Conservation (phyloP, 2,113 vertebrate genomes). For the Microtus oregoni region DNA sequence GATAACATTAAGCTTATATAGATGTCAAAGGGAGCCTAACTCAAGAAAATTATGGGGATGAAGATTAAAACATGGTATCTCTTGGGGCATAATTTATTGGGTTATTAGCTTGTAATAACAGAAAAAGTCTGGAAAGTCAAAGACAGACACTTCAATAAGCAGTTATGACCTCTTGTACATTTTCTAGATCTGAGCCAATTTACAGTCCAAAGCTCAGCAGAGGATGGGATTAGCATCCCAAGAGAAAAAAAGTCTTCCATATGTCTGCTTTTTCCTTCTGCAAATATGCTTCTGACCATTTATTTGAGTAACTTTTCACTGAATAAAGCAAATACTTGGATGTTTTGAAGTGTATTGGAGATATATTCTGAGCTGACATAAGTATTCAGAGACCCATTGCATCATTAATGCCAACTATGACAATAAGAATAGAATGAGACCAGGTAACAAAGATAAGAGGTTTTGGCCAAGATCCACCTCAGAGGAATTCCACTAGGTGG, state of each 20-base stretch:
- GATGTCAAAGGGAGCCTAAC: neutral
- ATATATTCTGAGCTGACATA: neutral
- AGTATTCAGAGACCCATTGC: neutral
- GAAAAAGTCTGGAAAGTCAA: constrained; percentile 7
- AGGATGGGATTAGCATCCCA: neutral
- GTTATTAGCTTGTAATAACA: neutral
- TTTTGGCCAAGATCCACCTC: neutral
- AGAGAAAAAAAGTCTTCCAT: neutral
- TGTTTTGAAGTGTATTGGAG: neutral
- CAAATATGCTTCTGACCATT: neutral
- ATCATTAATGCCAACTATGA: neutral
- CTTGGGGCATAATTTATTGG: neutral
- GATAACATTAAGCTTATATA: neutral
- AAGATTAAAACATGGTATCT: neutral
- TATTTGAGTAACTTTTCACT: neutral
- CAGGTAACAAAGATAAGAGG: neutral
- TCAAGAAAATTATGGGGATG: constrained; percentile 9
- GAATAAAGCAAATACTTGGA: neutral
- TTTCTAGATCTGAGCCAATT: constrained; percentile 25
- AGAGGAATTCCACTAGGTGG: neutral
- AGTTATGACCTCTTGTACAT: neutral
- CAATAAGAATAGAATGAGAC: neutral
- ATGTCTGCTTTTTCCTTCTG: neutral
- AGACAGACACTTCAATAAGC: constrained; percentile 25
- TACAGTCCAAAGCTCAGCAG: neutral